Evolutionary conservation across 2,888 invertebrate genomes (phyloP), one percentile per base, ranked within the genome.

Genomic region (Melinaea menophilus): DNA sequence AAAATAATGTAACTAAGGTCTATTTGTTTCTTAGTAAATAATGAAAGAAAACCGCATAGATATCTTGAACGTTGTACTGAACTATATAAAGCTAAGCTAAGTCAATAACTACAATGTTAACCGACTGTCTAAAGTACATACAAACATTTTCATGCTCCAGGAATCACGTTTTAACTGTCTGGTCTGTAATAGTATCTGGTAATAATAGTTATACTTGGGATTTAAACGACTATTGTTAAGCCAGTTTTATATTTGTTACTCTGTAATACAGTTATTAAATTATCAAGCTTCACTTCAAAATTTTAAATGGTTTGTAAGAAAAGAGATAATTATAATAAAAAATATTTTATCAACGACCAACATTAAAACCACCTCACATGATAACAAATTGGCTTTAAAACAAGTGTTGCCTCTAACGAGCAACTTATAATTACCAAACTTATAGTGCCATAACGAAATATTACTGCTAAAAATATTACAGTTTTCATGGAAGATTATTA

Each of bases 381-480:
- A 12, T 5, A 69, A 69, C 72, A 78, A 82, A 80, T 80, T 81
- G 48, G 66, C 68, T 73, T 69, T 72, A 73, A 72, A 72, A 75
- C 72, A 73, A 75, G 74, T 73, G 79, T 75, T 69, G 73, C 71
- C 65, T 68, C 62, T 69, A 67, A 69, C 66, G 61, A 67, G 69
- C 73, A 84, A 87, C 79, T 87, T 88, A 85, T 87, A 87, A 88
- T 87, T 86, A 85, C 82, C 79, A 74, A 86, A 86, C 84, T 86
- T 84, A 79, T 22, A 11, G 51, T 31, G 22, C 11, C 51, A 51
- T 31, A 7, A 31, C 31, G 51, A 22, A 22, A 22, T 51, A 51
- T 51, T 41, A 51, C 9, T 31, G 22, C 22, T 31, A 51, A 51
- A 51, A 31, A 4, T 48, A 51, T 22, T 51, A 51, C 11, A 51